Conservation (phyloP, 30 jellyfish, hydroid and myxozoan genomes). For the Pelagia noctiluca region DNA sequence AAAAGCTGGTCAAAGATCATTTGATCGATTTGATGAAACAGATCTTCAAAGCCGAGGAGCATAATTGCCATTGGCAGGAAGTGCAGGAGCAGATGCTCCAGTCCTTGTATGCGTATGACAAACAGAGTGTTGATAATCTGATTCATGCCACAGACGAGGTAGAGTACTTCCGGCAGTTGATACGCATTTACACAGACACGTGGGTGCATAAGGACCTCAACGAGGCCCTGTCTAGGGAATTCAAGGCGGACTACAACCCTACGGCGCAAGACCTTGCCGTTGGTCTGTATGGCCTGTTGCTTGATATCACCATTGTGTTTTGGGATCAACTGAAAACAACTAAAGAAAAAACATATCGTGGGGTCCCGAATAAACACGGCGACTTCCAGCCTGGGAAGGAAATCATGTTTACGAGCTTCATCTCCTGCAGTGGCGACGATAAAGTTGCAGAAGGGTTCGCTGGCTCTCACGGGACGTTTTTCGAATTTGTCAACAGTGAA, state of each 20-base stretch:
- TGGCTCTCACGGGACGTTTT: background rate
- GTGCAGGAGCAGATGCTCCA: background rate
- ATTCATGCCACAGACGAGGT: background rate
- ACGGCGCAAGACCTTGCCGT: background rate
- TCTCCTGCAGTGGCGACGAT: background rate
- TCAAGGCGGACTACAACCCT: background rate
- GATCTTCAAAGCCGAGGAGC: background rate
- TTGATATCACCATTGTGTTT: background rate
- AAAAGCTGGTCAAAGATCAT: background rate
- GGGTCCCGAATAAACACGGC: background rate
- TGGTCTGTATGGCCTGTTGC: background rate
- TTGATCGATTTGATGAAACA: background rate
- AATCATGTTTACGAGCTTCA: conserved; percentile 2
- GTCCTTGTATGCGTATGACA: background rate
- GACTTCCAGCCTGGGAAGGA: background rate
- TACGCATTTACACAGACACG: background rate
- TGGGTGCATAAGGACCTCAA: background rate
- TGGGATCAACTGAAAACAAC: background rate
- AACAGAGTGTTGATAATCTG: background rate
- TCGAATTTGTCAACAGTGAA: conserved; percentile 1
- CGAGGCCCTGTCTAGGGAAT: background rate
- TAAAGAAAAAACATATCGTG: background rate
- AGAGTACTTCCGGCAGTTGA: background rate
- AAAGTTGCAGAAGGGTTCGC: conserved; percentile 8
- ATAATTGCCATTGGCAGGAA: background rate